Evolutionary conservation across 2,797 vertebrate species (phyloP), one percentile per base, ranked within the genome.

Genomic region (Eupleurogrammus muticus): DNA sequence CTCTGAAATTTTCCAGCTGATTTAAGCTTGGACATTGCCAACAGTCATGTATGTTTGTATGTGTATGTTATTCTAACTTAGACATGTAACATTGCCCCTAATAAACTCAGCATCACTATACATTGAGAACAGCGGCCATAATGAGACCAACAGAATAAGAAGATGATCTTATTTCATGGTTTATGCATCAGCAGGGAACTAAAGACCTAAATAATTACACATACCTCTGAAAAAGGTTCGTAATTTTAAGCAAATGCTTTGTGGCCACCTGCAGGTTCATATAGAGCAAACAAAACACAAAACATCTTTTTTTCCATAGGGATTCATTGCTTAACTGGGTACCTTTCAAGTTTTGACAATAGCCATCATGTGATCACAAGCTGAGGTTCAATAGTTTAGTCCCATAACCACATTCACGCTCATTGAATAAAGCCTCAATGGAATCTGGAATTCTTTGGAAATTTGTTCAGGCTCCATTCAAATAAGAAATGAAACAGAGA

Each of bases 71-170:
- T 24, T 54, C 20, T 10, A 17, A 57, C 13, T 53, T 21, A 34
- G 49, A 3, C 52, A 72, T n/a, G n/a, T 38, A 55, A 46, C 48
- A 56, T 48, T 35, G 13, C 49, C 63, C 21, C 5, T 21, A 52
- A 60, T 69, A 50, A 68, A 58, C 32, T 57, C 17, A 17, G 46
- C 38, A 68, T 55, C 36, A 50, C 24, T 23, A 32, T 67, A 23
- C 9, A 61, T 34, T 55, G 6, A 71, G 48, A 21, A 66, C 68
- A 38, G 44, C 58, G 59, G 53, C 50, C 48, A 82, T 54, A 40
- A 46, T 36, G 52, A 36, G 69, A n/a, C n/a, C 28, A 28, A 28
- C 28, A 28, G 28, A 28, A 28, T 28, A 6, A 28, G n/a, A n/a
- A 6, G 28, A 28, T 28, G 28, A 6, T 3, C 28, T 28, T 28